Conservation (phyloP, 2,888 invertebrate genomes). For the Xylocampa areola region DNA sequence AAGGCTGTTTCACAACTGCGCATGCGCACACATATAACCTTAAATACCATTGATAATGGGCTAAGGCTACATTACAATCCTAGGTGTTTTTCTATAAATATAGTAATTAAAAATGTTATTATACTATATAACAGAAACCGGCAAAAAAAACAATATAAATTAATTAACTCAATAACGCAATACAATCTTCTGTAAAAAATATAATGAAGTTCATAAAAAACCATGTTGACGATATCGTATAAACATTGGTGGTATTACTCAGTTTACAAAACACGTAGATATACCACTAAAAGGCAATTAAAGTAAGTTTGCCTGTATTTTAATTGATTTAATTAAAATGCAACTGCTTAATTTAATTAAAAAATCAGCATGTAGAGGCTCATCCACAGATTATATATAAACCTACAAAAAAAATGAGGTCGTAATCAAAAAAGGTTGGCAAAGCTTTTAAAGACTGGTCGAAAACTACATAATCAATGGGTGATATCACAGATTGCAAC, state of each 20-base stretch:
- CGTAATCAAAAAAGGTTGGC: conserved; percentile 28
- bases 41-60: conserved; percentile 37
- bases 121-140: too few relatives aligned
- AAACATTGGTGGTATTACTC: too few relatives aligned
- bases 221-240: too few relatives aligned
- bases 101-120: neutral
- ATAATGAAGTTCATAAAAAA: too few relatives aligned
- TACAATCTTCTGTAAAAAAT: too few relatives aligned
- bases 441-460: conserved; percentile 17
- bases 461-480: conserved; percentile 40
- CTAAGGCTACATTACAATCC: conserved; percentile 10
- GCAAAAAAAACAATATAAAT: too few relatives aligned
- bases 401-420: conserved; percentile 2
- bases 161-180: too few relatives aligned
- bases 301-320: too few relatives aligned
- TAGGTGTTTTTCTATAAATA: conserved; percentile 2
- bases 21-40: conserved; percentile 39
- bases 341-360: too few relatives aligned
- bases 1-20: conserved; percentile 54
- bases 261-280: too few relatives aligned
- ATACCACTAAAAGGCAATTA: too few relatives aligned
- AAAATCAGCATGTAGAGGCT: neutral
- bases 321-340: too few relatives aligned
- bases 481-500: conserved; percentile 54
- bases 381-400: conserved; percentile 3